phyloP scores from a whole-genome alignment of 2,888 invertebrate species.

The Flexamia atlantica region DNA sequence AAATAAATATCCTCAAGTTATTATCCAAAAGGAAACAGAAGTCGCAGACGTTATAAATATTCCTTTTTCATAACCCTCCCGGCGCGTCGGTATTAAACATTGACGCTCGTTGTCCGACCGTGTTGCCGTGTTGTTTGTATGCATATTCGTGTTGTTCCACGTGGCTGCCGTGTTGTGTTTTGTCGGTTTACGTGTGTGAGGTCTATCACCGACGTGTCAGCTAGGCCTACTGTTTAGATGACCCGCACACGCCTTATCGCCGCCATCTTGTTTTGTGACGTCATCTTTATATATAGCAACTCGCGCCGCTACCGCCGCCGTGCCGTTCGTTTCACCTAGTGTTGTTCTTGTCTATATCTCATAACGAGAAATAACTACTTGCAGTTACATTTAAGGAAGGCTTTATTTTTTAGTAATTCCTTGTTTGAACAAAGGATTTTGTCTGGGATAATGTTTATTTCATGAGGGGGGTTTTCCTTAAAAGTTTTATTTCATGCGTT shows the following conservation, averaged over 20 bases:
- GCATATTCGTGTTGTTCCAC: constrained; percentile 29
- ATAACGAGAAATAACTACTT: background rate
- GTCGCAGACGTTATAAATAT: background rate
- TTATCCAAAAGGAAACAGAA: background rate
- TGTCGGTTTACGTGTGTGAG: constrained; percentile 26
- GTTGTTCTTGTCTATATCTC: background rate
- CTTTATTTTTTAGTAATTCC: background rate
- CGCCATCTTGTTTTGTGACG: constrained; percentile 51
- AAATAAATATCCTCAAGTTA: background rate
- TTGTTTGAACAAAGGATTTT: background rate
- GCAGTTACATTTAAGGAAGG: background rate
- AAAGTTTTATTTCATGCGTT: too few species aligned
- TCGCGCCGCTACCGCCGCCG: background rate
- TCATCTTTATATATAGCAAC: constrained; percentile 39
- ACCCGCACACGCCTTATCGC: constrained; percentile 48
- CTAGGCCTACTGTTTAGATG: constrained; percentile 50
- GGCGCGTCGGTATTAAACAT: background rate
- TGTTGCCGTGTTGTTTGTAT: constrained; percentile 13
- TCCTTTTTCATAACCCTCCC: constrained; percentile 22
- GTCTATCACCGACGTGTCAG: constrained; percentile 18
- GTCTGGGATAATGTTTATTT: background rate
- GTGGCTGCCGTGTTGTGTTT: background rate
- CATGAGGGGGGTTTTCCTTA: too few species aligned
- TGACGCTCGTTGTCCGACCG: background rate
- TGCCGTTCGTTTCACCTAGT: background rate